Evolutionary conservation across 2,888 invertebrate genomes (phyloP), one percentile per base, ranked within the genome.

Genomic region (Tipula unca): DNA sequence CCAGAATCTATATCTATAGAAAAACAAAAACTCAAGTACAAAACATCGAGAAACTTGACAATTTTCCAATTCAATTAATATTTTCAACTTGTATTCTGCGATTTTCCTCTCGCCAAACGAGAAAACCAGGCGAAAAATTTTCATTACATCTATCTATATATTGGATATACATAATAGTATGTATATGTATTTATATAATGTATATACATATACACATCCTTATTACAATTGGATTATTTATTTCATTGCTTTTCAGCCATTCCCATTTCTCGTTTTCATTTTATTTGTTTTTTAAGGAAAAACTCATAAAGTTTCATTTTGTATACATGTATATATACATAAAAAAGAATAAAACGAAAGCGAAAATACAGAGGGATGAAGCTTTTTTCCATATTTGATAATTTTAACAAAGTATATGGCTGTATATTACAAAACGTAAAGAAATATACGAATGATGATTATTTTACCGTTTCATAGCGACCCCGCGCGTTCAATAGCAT

Each of bases 151-250:
- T 25, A 25, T 69, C 4, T 48, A 4, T 17, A 48, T 48, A 5
- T 32, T 32, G 2, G 39, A n/a, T n/a, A n/a, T 39, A 48, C 8
- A 17, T 48, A 39, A 32, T 32, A 20, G 48, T 17, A 17, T 48
- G 32, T n/a, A n/a, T n/a, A n/a, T n/a, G n/a, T n/a, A n/a, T n/a
- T n/a, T n/a, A n/a, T n/a, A n/a, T n/a, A n/a, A 32, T 1, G 32
- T 32, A 17, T 48, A 8, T 17, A 48, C 4, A 5, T 17, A 17
- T 48, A 48, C 20, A 48, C 20, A 69, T 69, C 10, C 69, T 69
- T 69, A 69, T 69, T 69, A 69, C 69, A 25, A 69, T 69, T 69
- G 69, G 69, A 69, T 48, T 69, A 69, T 69, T 69, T 69, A 48
- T 69, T 69, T 69, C 25, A 69, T 69, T 69, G 25, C 25, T 69